Evolutionary conservation across 2,797 vertebrate genomes (phyloP).

Genomic region (Coreius guichenoti): DNA sequence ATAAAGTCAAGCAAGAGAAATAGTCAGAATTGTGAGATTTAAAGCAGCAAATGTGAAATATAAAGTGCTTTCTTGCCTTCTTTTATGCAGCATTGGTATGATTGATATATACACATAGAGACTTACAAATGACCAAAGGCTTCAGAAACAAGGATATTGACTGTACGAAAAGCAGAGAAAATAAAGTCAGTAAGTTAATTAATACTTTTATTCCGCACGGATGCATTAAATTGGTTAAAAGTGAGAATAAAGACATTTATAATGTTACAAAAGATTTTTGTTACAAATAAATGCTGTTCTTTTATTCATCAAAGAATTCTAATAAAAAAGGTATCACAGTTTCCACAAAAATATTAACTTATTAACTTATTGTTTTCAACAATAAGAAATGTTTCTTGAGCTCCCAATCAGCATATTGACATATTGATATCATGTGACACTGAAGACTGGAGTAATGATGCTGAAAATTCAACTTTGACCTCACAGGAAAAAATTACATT

Average conservation of each 20-base stretch:
- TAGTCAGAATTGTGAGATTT: neutral
- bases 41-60: neutral
- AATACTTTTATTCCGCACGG: neutral
- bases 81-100: neutral
- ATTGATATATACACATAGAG: neutral
- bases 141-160: neutral
- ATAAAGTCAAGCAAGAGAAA: neutral
- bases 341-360: neutral
- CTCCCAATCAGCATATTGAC: too few species aligned
- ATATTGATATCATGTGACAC: neutral
- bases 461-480: neutral
- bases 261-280: neutral
- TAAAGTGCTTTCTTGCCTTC: neutral
- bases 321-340: neutral
- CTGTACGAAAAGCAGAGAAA: neutral
- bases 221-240: neutral
- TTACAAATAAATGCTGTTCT: neutral
- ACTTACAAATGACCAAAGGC: neutral
- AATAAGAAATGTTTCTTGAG: neutral
- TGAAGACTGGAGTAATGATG: neutral
- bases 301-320: neutral
- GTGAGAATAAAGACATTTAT: neutral
- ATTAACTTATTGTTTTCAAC: neutral
- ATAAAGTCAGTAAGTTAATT: neutral
- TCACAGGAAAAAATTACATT: neutral